These are phyloP conservation scores for Heliothis virescens DNA, from an alignment of 1,140 invertebrate genomes.

Conservation along the genomic window DNA sequence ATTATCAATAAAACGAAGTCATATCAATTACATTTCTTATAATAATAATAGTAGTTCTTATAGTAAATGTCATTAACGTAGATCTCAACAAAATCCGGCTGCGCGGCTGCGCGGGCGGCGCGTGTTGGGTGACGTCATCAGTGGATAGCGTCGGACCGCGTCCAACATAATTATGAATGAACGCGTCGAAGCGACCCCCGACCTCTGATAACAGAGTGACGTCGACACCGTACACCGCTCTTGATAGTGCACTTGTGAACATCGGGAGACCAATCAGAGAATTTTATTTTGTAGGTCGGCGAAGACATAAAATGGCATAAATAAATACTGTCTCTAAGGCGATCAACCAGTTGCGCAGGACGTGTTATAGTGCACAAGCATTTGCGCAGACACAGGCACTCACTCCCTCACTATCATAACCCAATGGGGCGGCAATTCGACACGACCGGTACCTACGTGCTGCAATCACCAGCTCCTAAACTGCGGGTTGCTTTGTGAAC, in stretches of 20 bases:
- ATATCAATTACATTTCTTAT: neutral
- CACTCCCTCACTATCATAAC: too few species aligned
- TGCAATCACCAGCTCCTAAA: too few species aligned
- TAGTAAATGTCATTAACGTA: constrained; percentile 4
- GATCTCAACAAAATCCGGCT: constrained; percentile 11
- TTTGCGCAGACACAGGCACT: too few species aligned
- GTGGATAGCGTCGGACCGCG: constrained; percentile 2
- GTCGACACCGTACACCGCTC: constrained; percentile 13
- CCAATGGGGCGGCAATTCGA: too few species aligned
- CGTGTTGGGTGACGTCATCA: constrained; percentile 9
- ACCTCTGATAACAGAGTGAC: constrained; percentile 19
- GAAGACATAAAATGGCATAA: neutral
- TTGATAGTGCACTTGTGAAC: constrained; percentile 27
- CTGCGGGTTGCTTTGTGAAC: too few species aligned
- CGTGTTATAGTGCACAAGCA: too few species aligned
- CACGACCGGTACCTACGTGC: too few species aligned
- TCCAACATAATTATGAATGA: constrained; percentile 32
- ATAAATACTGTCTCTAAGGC: too few species aligned
- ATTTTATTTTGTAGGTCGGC: constrained; percentile 20
- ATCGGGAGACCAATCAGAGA: constrained; percentile 7
- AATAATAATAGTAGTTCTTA: constrained; percentile 16
- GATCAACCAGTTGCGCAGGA: too few species aligned
- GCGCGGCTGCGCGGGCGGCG: neutral
- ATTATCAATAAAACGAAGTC: neutral
- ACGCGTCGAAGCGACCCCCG: constrained; percentile 19